A percentile compares a stretch with the other conserved stretches of the same genome.
Evolutionary conservation across 2,888 invertebrate genomes (phyloP).

Genomic region (Sussaba pulchella): DNA sequence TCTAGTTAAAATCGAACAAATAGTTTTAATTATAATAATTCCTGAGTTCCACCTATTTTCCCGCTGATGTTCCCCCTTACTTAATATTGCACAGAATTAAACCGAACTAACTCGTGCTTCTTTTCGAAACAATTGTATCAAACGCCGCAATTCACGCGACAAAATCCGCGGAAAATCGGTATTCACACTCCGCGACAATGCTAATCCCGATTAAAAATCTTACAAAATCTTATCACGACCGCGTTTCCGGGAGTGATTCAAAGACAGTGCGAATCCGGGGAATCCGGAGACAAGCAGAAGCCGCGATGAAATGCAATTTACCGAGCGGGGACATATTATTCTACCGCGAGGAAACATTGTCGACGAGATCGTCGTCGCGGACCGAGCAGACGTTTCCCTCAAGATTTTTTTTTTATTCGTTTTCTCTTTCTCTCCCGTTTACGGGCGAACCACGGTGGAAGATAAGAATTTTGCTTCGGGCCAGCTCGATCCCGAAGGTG

Average conservation of each 20-base stretch:
- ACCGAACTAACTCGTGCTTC: no score
- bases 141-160: no score
- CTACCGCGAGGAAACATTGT: constrained; percentile 19
- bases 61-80: no score
- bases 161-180: no score
- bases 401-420: not conserved
- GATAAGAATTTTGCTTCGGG: constrained; percentile 41
- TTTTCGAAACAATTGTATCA: no score
- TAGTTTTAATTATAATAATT: no score
- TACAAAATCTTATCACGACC: constrained; percentile 26
- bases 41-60: no score
- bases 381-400: constrained; percentile 22
- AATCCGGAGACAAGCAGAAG: constrained; percentile 34
- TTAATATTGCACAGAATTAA: no score
- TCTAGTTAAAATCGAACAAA: no score
- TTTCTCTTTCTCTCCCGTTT: not conserved
- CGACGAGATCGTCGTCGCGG: constrained; percentile 31
- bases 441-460: not conserved
- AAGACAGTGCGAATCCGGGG: constrained; percentile 29
- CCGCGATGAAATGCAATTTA: constrained; percentile 71
- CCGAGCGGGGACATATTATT: constrained; percentile 63
- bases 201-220: constrained; percentile 48
- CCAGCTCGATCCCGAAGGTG: constrained; percentile 18
- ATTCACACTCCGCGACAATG: no score
- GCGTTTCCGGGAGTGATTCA: constrained; percentile 20